Conservation (phyloP, 2,113 vertebrate genomes). For the Myotis davidii region DNA sequence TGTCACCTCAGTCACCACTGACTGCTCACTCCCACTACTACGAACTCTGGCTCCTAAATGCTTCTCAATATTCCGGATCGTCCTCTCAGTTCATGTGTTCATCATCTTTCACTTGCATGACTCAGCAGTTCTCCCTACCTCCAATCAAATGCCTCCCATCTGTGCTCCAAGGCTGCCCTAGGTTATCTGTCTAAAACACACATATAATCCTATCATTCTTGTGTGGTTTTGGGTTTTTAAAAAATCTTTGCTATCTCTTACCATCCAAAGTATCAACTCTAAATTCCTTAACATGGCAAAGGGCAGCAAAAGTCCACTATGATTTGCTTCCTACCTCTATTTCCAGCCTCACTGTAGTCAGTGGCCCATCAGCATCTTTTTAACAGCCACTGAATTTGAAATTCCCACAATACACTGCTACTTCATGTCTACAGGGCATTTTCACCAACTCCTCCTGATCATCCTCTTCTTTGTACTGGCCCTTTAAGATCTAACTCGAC, state of each 20-base stretch:
- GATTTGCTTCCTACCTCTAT: neutral
- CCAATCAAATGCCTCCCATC: neutral
- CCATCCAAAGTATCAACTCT: neutral
- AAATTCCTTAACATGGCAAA: slow-evolving; percentile 9
- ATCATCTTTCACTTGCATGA: neutral
- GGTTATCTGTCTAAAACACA: neutral
- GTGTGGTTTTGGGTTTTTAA: neutral
- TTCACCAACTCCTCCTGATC: neutral
- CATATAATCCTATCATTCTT: neutral
- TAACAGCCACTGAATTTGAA: neutral
- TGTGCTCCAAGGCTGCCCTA: neutral
- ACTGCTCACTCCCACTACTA: neutral
- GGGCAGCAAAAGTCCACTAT: neutral
- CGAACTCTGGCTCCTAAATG: neutral
- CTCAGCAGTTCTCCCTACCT: neutral
- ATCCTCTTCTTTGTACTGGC: neutral
- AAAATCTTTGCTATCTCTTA: slow-evolving; percentile 11
- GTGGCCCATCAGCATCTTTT: neutral
- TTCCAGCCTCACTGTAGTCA: neutral
- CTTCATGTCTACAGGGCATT: neutral
- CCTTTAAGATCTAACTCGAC: slow-evolving; percentile 20
- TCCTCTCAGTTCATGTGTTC: neutral
- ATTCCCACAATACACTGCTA: neutral
- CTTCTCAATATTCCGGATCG: neutral
- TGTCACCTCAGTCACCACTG: neutral